Evolutionary conservation across 2,888 invertebrate genomes (phyloP).

Genomic region (Prostheceraeus crozeri): DNA sequence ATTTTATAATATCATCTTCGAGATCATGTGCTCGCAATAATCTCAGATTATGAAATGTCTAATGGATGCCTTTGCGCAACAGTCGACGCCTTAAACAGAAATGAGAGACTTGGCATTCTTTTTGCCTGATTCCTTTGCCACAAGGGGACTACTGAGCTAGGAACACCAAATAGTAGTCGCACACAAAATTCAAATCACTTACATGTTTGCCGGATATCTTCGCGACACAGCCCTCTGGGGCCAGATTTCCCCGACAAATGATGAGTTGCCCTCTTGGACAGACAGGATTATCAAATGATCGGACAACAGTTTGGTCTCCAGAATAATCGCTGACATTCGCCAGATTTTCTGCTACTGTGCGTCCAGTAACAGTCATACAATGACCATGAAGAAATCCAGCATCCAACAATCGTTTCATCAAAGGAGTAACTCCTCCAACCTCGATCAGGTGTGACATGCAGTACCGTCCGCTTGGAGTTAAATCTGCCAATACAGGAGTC

Average conservation of each 20-base stretch:
- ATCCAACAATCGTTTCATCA: constrained; percentile 28
- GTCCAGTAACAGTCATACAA: constrained; percentile 33
- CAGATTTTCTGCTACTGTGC: constrained; percentile 34
- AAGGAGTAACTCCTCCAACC: constrained; percentile 32
- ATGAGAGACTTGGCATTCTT: too few relatives aligned
- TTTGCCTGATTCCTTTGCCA: too few relatives aligned
- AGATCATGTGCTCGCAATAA: too few relatives aligned
- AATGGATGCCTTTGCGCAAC: too few relatives aligned
- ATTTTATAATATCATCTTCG: too few relatives aligned
- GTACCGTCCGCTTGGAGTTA: constrained; percentile 29
- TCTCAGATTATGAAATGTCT: too few relatives aligned
- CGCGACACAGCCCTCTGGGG: constrained; percentile 32
- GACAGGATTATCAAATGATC: constrained; percentile 23
- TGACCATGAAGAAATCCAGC: constrained; percentile 31
- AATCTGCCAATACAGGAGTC: constrained; percentile 33
- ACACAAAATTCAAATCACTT: too few relatives aligned
- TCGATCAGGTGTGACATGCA: constrained; percentile 30
- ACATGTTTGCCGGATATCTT: constrained; percentile 34
- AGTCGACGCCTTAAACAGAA: too few relatives aligned
- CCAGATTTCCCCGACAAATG: constrained; percentile 34
- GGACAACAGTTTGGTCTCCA: constrained; percentile 30
- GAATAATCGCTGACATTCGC: constrained; percentile 21
- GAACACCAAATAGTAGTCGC: too few relatives aligned
- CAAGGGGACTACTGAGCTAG: too few relatives aligned
- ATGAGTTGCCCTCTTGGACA: constrained; percentile 30